These are phyloP conservation scores for Napeogenes inachia DNA, from an alignment of 2,888 invertebrate species.

Conservation along the genomic window DNA sequence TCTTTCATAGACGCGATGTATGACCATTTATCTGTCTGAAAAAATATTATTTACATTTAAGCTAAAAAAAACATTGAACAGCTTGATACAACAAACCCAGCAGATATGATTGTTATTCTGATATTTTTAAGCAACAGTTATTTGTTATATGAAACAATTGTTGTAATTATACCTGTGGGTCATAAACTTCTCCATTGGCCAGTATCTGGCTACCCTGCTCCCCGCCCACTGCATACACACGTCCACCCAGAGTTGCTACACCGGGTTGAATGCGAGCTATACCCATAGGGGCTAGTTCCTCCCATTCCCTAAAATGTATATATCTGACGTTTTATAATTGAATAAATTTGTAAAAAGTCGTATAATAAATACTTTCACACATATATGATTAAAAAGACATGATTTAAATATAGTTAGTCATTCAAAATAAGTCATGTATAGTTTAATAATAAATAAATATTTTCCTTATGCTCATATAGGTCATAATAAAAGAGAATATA, in stretches of 20 bases:
- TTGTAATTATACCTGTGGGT: constrained; percentile 76
- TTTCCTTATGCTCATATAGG: too few relatives aligned
- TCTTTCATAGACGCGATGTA: constrained; percentile 85
- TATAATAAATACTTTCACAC: too few relatives aligned
- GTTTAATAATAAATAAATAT: too few relatives aligned
- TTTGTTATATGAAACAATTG: neutral
- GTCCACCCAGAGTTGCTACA: constrained; percentile 88
- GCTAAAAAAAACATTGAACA: too few relatives aligned
- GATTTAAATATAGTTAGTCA: too few relatives aligned
- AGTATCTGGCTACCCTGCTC: constrained; percentile 93
- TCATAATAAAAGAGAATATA: too few relatives aligned
- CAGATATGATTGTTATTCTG: too few relatives aligned
- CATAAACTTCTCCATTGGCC: constrained; percentile 90
- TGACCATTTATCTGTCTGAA: constrained; percentile 76
- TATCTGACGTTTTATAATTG: neutral
- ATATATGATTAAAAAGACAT: too few relatives aligned
- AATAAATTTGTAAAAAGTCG: too few relatives aligned
- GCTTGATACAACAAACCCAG: too few relatives aligned
- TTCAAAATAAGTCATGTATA: too few relatives aligned
- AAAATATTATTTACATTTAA: constrained; percentile 17
- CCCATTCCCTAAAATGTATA: constrained; percentile 81
- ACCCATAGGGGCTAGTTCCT: constrained; percentile 87
- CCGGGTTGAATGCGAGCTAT: constrained; percentile 93
- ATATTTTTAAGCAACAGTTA: too few relatives aligned
- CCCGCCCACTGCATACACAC: constrained; percentile 94